Percentiles rank a stretch among this genome's conserved stretches.
These are phyloP conservation scores for Tribolium freemani DNA, from an alignment of 2,888 invertebrate species.

Conservation along the genomic window DNA sequence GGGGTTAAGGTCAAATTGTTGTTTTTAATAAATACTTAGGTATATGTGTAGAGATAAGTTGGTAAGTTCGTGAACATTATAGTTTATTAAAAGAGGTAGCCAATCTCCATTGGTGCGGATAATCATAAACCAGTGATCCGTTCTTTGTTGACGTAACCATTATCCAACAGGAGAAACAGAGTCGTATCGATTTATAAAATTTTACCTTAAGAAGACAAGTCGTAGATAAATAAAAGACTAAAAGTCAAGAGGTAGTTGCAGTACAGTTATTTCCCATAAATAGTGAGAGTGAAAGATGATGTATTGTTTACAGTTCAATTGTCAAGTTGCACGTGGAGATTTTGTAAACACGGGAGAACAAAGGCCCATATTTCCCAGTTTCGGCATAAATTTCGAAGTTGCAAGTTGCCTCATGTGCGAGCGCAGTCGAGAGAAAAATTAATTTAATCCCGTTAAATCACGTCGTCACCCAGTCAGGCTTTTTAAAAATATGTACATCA, in stretches of 20 bases:
- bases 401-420: not conserved
- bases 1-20: conserved; percentile 2
- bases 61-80: not conserved
- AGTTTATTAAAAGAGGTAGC: not conserved
- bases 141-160: conserved; percentile 13
- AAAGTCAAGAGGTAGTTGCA: not conserved
- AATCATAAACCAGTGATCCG: not conserved
- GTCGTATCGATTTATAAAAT: not conserved
- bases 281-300: not conserved
- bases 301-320: not conserved
- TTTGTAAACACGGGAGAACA: not conserved
- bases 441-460: conserved; percentile 23
- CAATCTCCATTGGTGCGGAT: conserved; percentile 1
- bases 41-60: not conserved
- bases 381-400: not conserved
- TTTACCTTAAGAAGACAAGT: not conserved
- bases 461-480: conserved; percentile 22
- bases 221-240: not conserved
- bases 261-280: not conserved
- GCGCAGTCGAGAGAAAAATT: not conserved
- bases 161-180: not conserved
- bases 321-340: not conserved
- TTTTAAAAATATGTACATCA: conserved; percentile 20
- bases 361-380: not conserved
- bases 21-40: not conserved